Conservation (phyloP, 2,797 vertebrate genomes). For the Notolabrus celidotus region DNA sequence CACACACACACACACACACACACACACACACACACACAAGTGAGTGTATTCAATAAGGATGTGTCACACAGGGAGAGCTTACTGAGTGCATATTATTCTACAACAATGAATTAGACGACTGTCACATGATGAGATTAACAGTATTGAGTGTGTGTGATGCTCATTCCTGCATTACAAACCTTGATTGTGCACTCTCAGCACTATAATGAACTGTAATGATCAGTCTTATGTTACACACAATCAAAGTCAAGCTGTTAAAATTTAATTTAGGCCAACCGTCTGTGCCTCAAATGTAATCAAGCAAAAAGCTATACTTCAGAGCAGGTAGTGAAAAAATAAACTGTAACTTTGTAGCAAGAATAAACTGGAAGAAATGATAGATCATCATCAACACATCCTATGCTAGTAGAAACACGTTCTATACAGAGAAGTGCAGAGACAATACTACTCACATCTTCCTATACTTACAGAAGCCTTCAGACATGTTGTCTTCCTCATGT, state of each 20-base stretch:
- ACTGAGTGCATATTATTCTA: background rate
- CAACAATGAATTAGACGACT: slow-evolving; percentile 12
- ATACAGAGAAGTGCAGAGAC: background rate
- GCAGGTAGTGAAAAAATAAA: background rate
- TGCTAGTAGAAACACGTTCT: background rate
- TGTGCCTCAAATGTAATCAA: slow-evolving; percentile 23
- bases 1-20: slow-evolving; percentile 8
- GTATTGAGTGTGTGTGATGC: slow-evolving; percentile 1
- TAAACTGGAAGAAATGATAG: background rate
- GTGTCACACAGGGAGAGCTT: background rate
- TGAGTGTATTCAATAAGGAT: background rate
- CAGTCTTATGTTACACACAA: background rate
- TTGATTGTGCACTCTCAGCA: slow-evolving; percentile 7
- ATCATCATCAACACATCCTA: background rate
- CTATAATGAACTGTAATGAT: slow-evolving; percentile 19
- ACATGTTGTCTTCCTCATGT: too few species aligned
- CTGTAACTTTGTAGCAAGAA: background rate
- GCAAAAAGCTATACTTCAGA: slow-evolving; percentile 5
- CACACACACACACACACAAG: slow-evolving; percentile 1
- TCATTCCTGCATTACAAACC: background rate
- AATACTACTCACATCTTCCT: background rate
- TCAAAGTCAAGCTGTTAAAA: slow-evolving; percentile 8
- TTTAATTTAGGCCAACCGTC: slow-evolving; percentile 2
- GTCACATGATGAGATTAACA: background rate
- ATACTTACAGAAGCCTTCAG: too few species aligned